phyloP scores from a whole-genome alignment of 2,113 vertebrate species.

The Callithrix jacchus region DNA sequence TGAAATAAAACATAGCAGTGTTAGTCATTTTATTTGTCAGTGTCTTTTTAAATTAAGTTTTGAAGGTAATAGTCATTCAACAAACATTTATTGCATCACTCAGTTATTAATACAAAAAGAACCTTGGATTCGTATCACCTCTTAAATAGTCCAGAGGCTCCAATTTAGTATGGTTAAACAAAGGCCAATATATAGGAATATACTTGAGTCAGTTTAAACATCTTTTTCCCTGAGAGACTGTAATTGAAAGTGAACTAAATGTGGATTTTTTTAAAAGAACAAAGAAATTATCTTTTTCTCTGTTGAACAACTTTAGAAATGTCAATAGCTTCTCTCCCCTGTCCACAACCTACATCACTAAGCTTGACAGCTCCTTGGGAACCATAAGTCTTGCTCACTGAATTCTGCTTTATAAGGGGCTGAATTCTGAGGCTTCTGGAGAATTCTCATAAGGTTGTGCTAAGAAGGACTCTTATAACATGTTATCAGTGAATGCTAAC shows the following conservation, averaged over 20 bases:
- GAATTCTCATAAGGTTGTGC: neutral
- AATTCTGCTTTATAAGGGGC: neutral
- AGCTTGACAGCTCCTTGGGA: neutral
- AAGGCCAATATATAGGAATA: neutral
- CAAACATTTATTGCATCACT: neutral
- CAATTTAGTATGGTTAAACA: neutral
- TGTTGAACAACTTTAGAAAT: slow-evolving; percentile 2
- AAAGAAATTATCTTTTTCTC: neutral
- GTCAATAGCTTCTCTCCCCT: neutral
- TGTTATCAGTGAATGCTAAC: neutral
- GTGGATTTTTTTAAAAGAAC: neutral
- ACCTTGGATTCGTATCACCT: neutral
- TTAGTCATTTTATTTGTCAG: neutral
- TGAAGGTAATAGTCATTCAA: neutral
- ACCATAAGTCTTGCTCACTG: neutral
- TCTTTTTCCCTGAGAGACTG: neutral
- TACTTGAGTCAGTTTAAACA: neutral
- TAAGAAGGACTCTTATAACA: neutral
- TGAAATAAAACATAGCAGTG: neutral
- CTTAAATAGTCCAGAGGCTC: neutral
- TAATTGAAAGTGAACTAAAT: neutral
- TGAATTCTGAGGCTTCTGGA: neutral
- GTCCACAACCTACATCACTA: neutral
- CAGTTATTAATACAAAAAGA: neutral
- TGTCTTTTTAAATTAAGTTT: neutral